These are phyloP conservation scores for Muscidifurax raptorellus DNA, from an alignment of 1,140 invertebrate genomes.

Conservation along the genomic window DNA sequence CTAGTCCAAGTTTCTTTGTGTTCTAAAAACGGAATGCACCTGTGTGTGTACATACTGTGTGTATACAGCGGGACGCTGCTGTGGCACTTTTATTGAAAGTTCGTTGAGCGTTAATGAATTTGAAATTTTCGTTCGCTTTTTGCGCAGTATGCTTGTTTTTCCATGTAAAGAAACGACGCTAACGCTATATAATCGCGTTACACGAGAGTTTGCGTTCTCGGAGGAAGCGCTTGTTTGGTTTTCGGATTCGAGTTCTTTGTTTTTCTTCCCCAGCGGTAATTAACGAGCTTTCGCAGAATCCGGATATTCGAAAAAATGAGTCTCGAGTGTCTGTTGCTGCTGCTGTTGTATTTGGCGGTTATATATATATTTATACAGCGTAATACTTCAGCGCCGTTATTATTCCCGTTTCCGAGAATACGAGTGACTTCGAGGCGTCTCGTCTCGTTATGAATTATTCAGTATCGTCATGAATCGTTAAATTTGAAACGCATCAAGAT, in stretches of 20 bases:
- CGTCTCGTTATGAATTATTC: neutral
- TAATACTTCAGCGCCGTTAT: neutral
- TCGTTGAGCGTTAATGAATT: neutral
- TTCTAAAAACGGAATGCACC: neutral
- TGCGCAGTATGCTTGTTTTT: neutral
- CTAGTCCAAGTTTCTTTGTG: neutral
- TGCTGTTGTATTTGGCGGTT: neutral
- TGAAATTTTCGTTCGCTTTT: neutral
- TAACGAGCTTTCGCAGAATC: neutral
- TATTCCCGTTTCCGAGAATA: neutral
- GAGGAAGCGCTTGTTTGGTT: no score
- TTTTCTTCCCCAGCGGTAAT: neutral
- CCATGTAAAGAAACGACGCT: neutral
- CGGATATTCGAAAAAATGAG: neutral
- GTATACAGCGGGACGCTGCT: neutral
- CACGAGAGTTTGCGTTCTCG: no score
- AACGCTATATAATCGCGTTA: no score
- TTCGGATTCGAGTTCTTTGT: no score
- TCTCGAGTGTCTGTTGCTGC: neutral
- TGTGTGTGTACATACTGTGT: neutral
- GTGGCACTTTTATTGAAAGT: neutral
- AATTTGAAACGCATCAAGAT: no score
- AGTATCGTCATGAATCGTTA: neutral
- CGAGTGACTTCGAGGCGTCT: neutral
- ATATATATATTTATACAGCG: no score